phyloP scores from a whole-genome alignment of 1,140 invertebrate genomes.

The Trachymyrmex cornetzi region DNA sequence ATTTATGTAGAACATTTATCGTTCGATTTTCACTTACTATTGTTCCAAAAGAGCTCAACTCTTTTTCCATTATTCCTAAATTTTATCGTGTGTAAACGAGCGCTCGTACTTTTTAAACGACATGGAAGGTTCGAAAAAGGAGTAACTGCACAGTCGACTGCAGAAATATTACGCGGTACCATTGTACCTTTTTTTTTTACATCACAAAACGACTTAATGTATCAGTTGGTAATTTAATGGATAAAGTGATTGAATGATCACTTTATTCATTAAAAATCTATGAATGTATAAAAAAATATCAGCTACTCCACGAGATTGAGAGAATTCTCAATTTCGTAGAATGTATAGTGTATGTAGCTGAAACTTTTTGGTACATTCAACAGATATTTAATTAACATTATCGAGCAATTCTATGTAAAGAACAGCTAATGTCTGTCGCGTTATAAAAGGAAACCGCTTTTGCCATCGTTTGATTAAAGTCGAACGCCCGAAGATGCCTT shows the following conservation, averaged over 20 bases:
- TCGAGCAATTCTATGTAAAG: constrained; percentile 43
- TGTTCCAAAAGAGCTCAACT: neutral
- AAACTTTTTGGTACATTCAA: constrained; percentile 19
- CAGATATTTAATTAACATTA: constrained; percentile 58
- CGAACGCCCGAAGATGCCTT: constrained; percentile 30
- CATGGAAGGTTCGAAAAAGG: neutral
- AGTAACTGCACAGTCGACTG: neutral
- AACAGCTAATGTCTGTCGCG: constrained; percentile 8
- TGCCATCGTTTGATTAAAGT: constrained; percentile 50
- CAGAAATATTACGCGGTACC: neutral
- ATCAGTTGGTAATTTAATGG: neutral
- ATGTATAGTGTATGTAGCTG: neutral
- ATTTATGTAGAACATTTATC: no score
- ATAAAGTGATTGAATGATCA: neutral
- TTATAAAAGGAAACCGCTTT: constrained; percentile 52
- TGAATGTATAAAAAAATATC: no score
- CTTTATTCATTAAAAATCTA: no score
- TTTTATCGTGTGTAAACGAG: constrained; percentile 4
- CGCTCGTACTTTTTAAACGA: neutral
- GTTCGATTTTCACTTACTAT: no score
- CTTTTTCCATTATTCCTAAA: neutral
- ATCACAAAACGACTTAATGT: neutral
- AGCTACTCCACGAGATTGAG: no score
- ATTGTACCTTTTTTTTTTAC: neutral
- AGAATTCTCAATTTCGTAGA: neutral